phyloP scores from a whole-genome alignment of 2,888 invertebrate genomes.

The Napeogenes sylphis region DNA sequence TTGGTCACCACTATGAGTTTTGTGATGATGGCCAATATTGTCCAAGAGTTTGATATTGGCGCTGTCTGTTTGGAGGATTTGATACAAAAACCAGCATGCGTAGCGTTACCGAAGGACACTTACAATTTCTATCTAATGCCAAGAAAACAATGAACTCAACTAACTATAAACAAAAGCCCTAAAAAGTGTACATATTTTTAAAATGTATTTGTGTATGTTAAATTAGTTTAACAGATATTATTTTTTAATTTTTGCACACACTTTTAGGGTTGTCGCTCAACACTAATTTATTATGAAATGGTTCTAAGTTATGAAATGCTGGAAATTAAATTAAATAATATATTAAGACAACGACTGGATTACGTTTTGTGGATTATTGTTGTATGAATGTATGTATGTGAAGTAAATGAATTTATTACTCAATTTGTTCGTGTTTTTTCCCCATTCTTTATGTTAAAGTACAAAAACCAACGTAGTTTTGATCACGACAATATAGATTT shows the following conservation, averaged over 20 bases:
- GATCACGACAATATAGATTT: too few relatives aligned
- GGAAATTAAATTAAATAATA: constrained; percentile 15
- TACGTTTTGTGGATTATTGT: constrained; percentile 38
- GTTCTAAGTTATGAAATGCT: constrained; percentile 3
- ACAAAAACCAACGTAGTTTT: too few relatives aligned
- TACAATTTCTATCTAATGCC: constrained; percentile 80
- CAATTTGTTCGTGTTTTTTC: too few relatives aligned
- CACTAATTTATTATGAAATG: constrained; percentile 45
- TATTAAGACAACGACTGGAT: constrained; percentile 41
- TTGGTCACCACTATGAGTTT: constrained; percentile 87
- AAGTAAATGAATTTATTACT: neutral
- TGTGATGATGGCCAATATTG: constrained; percentile 83
- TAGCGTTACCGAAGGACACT: constrained; percentile 85
- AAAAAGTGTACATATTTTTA: constrained; percentile 16
- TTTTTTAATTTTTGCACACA: constrained; percentile 13
- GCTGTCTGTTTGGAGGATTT: constrained; percentile 73
- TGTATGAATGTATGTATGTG: constrained; percentile 14
- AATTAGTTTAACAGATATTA: neutral
- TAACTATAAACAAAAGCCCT: constrained; percentile 34
- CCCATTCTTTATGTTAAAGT: too few relatives aligned
- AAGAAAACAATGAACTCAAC: constrained; percentile 56
- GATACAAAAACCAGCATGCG: constrained; percentile 81
- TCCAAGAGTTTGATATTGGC: constrained; percentile 83
- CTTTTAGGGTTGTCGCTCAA: constrained; percentile 40
- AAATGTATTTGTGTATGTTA: constrained; percentile 2